Conservation (phyloP, 2,888 invertebrate species). For the Drosophila rubida region DNA sequence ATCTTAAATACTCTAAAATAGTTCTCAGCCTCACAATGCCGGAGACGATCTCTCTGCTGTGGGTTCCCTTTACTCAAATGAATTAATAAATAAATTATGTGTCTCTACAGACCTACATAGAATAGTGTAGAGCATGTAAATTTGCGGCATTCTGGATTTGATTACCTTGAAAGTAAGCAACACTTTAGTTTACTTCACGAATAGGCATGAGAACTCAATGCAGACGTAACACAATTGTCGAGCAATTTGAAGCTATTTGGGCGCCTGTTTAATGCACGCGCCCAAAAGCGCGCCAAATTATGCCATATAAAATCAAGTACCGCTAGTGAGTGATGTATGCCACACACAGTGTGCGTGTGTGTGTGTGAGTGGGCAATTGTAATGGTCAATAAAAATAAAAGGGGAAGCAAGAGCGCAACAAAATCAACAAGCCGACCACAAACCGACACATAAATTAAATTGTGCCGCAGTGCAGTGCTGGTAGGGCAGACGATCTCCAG, state of each 20-base stretch:
- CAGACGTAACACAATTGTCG: constrained; percentile 57
- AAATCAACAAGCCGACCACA: constrained; percentile 76
- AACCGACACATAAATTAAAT: constrained; percentile 75
- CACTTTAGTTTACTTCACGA: neutral
- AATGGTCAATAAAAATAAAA: constrained; percentile 77
- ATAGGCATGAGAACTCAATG: neutral
- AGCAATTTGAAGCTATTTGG: constrained; percentile 69
- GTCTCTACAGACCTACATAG: too few relatives aligned
- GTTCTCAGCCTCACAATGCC: neutral
- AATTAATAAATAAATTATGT: too few relatives aligned
- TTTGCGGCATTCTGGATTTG: neutral
- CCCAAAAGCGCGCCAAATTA: constrained; percentile 64
- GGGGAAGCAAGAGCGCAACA: constrained; percentile 37
- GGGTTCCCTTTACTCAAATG: too few relatives aligned
- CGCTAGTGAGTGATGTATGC: constrained; percentile 13
- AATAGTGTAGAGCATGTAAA: too few relatives aligned
- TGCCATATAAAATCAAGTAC: constrained; percentile 57
- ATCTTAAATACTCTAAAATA: constrained; percentile 2
- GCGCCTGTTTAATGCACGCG: constrained; percentile 49
- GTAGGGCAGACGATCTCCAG: neutral
- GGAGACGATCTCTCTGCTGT: neutral
- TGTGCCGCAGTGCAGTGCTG: constrained; percentile 69
- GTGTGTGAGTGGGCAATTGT: constrained; percentile 45
- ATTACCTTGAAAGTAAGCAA: neutral
- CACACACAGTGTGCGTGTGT: constrained; percentile 12